Evolutionary conservation across 1,140 invertebrate genomes (phyloP), one percentile per base, ranked within the genome.

Genomic region (Pogonomyrmex californicus): DNA sequence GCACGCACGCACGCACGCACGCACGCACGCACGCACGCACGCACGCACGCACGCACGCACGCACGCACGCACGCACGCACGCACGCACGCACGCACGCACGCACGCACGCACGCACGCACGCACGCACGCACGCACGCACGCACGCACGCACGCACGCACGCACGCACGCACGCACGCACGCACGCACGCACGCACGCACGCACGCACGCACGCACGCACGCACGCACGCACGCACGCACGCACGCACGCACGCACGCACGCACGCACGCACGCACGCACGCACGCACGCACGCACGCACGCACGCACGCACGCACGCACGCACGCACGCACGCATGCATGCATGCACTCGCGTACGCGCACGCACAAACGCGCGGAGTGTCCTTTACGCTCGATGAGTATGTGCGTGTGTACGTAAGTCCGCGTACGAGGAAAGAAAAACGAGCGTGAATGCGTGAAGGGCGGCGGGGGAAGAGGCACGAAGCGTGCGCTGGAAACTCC

Each of bases 401-500:
- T 12, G 3, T 5, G 3, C 30, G 23, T 49, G 68, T 75, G 62
- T 62, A 58, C 30, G 65, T 79, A 65, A 41, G 49, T 51, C 23
- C 12, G 36, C 54, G 54, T 49, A 38, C 33, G 62, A 44, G 17
- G 30, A 17, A 30, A 56, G 33, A 51, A 51, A 44, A 76, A 56
- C 38, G 23, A 10, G 14, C 44, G 41, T 65, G 82, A 77, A 54
- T 41, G 47, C 36, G 23, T 12, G 65, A 62, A 79, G 65, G 71
- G 54, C 47, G 33, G 41, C 10, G 65, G 12, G 58, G 73, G 23
- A 38, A 36, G 63, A 17, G 63, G 58, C 54, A 44, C 66, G 56
- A 73, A 86, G 89, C 63, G 58, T 63, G 47, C 58, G 36, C 76
- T 92, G 87, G 90, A 91, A 90, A 88, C 90, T 91, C 87, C 70